Evolutionary conservation across 2,888 invertebrate species (phyloP).

Genomic region (Malachius bipustulatus): DNA sequence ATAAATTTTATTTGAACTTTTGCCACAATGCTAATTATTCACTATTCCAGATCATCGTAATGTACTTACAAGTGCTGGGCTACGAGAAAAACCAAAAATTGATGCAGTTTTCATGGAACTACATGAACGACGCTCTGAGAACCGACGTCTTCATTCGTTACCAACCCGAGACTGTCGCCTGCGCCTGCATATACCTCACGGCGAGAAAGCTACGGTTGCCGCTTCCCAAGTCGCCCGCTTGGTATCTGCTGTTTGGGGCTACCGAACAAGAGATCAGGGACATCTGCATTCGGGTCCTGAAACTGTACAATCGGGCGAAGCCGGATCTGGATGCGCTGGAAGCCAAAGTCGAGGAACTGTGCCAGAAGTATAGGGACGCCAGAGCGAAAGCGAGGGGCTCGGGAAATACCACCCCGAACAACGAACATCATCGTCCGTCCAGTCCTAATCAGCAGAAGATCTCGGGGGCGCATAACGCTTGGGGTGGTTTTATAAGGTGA

Average conservation of each 20-base stretch:
- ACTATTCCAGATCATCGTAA: conserved; percentile 62
- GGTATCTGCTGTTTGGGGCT: conserved; percentile 82
- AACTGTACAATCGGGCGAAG: conserved; percentile 73
- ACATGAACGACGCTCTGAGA: conserved; percentile 97
- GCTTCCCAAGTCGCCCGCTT: conserved; percentile 76
- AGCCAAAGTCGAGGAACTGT: conserved; percentile 58
- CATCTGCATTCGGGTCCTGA: conserved; percentile 70
- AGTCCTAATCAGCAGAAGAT: conserved; percentile 42
- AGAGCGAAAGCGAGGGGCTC: conserved; percentile 45
- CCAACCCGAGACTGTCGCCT: conserved; percentile 94
- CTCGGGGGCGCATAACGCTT: conserved; percentile 50
- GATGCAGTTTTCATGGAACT: conserved; percentile 98
- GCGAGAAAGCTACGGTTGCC: conserved; percentile 78
- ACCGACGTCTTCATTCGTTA: conserved; percentile 95
- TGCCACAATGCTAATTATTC: not conserved
- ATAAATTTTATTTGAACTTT: not conserved
- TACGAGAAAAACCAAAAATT: conserved; percentile 77
- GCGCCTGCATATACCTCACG: conserved; percentile 96
- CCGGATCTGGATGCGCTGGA: conserved; percentile 62
- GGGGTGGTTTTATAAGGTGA: conserved; percentile 55
- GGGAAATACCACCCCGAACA: conserved; percentile 40
- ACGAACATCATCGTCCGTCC: conserved; percentile 28
- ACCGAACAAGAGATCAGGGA: conserved; percentile 72
- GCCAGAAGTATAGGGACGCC: conserved; percentile 57
- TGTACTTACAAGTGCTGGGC: conserved; percentile 86